Base-by-base conservation (phyloP, 2,113 vertebrate genomes). In the Hoplias malabaricus region DNA sequence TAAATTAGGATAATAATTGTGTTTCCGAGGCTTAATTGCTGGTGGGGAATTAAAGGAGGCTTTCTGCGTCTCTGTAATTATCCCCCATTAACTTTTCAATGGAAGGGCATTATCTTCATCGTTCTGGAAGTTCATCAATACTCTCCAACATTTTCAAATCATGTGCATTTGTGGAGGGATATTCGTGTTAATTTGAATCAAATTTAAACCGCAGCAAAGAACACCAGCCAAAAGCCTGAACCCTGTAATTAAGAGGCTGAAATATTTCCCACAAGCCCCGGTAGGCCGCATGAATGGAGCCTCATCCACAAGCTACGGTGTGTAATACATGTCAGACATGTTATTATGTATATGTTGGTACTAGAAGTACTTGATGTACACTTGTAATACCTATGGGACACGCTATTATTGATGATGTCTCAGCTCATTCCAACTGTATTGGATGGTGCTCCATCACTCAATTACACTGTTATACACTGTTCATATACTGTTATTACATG, bases 1-100 rank as follows among this genome's bases (percentile, higher is more conserved):
- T 9, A 23, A 69, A 69, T 69, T 69, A 59, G 16, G 66, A 42
- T 76, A 76, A 76, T 76, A 59, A 43, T 46, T 48, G 40, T 62
- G 57, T 62, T 62, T 36, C 59, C 31, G 9, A 25, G 50, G 31
- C 4, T 27, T 50, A 70, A 78, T 62, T 50, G 63, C 31, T 25
- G 16, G 16, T n/a, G 48, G 21, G 56, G 50, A 38, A 78, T 70
- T 50, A 29, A 14, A 61, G 66, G 19, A 21, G 43, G 63, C 50
- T 62, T 13, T 78, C 67, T 19, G 10, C 33, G 21, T 70, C 29
- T 50, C 54, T 70, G 54, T 70, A 61, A 78, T 70, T 62, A 70
- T 70, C 25, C 21, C 31, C 23, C 31, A 63, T 69, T 61, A 69
- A 7, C 2, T 27, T 50, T 23, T 62, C 54, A 62, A 70, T 56